Percentiles rank a stretch among this genome's conserved stretches.
phyloP scores from a whole-genome alignment of 2,888 invertebrate species.

The Apotomis turbidana region DNA sequence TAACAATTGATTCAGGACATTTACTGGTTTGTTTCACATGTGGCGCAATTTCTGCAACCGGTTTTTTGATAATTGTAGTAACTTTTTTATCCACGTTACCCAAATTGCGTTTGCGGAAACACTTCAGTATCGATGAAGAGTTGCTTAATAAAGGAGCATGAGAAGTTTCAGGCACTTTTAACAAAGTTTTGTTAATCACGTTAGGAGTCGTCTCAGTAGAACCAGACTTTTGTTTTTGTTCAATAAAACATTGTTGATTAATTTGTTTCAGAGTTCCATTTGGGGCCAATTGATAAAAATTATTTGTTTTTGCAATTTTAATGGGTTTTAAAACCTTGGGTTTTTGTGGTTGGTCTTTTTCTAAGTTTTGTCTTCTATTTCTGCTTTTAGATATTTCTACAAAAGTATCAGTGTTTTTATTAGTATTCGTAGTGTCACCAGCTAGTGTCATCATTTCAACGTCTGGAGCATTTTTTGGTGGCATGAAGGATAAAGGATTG shows the following conservation, averaged over 20 bases:
- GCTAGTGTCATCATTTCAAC: slow-evolving; percentile 30
- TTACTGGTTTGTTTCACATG: slow-evolving; percentile 60
- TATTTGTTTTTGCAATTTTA: slow-evolving; percentile 67
- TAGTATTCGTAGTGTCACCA: slow-evolving; percentile 3
- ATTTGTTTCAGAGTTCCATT: slow-evolving; percentile 52
- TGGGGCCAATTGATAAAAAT: slow-evolving; percentile 62
- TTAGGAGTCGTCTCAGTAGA: slow-evolving; percentile 29
- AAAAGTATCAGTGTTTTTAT: background rate
- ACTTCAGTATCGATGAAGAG: slow-evolving; percentile 1
- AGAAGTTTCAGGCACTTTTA: slow-evolving; percentile 3
- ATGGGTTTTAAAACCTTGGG: slow-evolving; percentile 67
- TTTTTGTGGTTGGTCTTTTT: background rate
- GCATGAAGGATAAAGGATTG: slow-evolving; percentile 70
- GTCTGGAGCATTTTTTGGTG: slow-evolving; percentile 43
- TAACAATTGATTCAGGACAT: slow-evolving; percentile 46
- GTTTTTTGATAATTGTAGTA: slow-evolving; percentile 45
- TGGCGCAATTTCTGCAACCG: slow-evolving; percentile 57
- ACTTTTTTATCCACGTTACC: background rate
- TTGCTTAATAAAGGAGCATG: slow-evolving; percentile 17
- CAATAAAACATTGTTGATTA: slow-evolving; percentile 33
- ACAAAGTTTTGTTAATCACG: slow-evolving; percentile 7
- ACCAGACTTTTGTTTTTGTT: slow-evolving; percentile 33
- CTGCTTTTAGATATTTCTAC: background rate
- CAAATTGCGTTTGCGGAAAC: slow-evolving; percentile 7
- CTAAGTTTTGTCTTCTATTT: background rate